Percentiles rank a stretch among this genome's conserved stretches.
Evolutionary conservation across 2,888 invertebrate genomes (phyloP).

Genomic region (Drosophila conformis): DNA sequence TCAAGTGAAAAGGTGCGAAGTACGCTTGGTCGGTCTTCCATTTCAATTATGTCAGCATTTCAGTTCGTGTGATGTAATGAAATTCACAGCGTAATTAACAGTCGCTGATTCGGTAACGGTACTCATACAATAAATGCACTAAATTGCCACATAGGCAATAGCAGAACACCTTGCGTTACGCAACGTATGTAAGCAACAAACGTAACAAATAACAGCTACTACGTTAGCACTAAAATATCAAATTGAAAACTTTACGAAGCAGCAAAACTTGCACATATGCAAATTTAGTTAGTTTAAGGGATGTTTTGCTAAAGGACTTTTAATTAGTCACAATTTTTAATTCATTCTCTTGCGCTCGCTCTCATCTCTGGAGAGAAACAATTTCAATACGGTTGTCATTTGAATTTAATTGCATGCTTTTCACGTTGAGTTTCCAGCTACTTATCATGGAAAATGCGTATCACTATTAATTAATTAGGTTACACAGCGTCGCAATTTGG

Average conservation of each 20-base stretch:
- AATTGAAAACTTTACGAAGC: background rate
- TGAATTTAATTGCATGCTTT: background rate
- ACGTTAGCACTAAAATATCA: background rate
- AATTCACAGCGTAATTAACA: background rate
- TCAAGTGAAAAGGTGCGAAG: slow-evolving; percentile 29
- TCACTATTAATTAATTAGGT: slow-evolving; percentile 1
- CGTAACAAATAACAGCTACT: background rate
- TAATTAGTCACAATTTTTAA: background rate
- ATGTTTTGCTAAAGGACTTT: background rate
- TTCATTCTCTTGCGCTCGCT: background rate
- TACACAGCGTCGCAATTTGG: background rate
- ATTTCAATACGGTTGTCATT: background rate
- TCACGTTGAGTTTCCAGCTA: background rate
- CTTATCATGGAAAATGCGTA: background rate
- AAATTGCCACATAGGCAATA: background rate
- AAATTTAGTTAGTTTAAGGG: background rate
- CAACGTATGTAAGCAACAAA: background rate
- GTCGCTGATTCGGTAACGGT: slow-evolving; percentile 1
- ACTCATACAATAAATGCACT: background rate
- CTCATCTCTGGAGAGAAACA: background rate
- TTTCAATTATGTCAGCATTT: slow-evolving; percentile 16
- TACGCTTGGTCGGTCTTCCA: background rate
- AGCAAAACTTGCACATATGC: background rate
- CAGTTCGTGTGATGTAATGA: slow-evolving; percentile 17
- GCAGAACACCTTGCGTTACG: background rate